Evolutionary conservation across 2,888 invertebrate genomes (phyloP).

Genomic region (Malthinus flaveolus): DNA sequence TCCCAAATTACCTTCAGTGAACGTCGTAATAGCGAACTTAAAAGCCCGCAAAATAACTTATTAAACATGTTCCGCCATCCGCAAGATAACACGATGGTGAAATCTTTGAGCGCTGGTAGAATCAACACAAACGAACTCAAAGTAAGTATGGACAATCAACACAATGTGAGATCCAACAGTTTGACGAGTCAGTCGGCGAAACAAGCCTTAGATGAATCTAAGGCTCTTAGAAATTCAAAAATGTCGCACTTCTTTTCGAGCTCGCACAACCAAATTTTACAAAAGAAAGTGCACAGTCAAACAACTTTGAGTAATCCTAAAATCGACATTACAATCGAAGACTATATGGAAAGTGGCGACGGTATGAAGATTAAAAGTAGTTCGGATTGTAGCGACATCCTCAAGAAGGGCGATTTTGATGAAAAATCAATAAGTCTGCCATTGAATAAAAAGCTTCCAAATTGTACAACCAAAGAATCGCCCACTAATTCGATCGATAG

Average conservation of each 20-base stretch:
- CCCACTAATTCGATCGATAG: slow-evolving; percentile 58
- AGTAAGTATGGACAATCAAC: slow-evolving; percentile 21
- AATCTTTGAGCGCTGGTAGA: slow-evolving; percentile 50
- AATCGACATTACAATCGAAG: slow-evolving; percentile 51
- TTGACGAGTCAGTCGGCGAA: slow-evolving; percentile 38
- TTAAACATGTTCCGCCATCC: slow-evolving; percentile 45
- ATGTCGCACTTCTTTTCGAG: slow-evolving; percentile 67
- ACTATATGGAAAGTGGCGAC: slow-evolving; percentile 31
- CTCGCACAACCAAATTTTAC: slow-evolving; percentile 70
- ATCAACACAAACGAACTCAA: slow-evolving; percentile 38
- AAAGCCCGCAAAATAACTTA: slow-evolving; percentile 42
- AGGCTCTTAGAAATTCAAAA: slow-evolving; percentile 24
- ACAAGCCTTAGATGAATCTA: slow-evolving; percentile 20
- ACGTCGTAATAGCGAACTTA: slow-evolving; percentile 49
- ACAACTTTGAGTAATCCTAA: slow-evolving; percentile 38
- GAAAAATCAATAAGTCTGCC: slow-evolving; percentile 47
- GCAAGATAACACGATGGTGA: slow-evolving; percentile 46
- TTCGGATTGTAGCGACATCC: slow-evolving; percentile 19
- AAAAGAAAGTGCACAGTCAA: slow-evolving; percentile 60
- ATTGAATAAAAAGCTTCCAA: slow-evolving; percentile 21
- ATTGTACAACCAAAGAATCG: slow-evolving; percentile 40
- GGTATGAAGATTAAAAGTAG: slow-evolving; percentile 1
- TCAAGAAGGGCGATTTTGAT: slow-evolving; percentile 24
- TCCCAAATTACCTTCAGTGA: slow-evolving; percentile 63
- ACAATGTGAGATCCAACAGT: slow-evolving; percentile 42